These are phyloP conservation scores for Sycophila texana DNA, from an alignment of 2,888 invertebrate genomes.

Conservation along the genomic window DNA sequence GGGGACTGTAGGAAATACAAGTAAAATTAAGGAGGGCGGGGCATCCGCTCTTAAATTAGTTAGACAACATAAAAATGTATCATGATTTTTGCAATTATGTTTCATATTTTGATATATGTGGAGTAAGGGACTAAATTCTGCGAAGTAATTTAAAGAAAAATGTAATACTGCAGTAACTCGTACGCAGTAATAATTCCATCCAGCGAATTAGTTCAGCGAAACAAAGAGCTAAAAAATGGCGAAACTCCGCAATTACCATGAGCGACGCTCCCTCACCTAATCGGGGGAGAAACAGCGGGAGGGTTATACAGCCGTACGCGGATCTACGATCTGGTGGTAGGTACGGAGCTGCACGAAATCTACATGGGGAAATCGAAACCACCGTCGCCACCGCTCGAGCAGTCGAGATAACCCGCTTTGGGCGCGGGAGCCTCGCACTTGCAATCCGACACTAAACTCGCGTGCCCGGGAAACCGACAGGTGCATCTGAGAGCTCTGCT, in stretches of 20 bases:
- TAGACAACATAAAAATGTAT: too few species aligned
- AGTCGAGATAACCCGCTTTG: neutral
- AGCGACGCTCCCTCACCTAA: neutral
- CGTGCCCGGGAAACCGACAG: too few species aligned
- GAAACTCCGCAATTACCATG: neutral
- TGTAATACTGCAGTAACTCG: neutral
- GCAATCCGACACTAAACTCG: conserved; percentile 3
- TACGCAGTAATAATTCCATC: neutral
- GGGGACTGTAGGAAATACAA: too few species aligned
- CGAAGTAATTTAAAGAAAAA: neutral
- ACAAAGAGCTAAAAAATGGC: neutral
- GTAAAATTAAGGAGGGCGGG: too few species aligned
- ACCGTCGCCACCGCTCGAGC: neutral
- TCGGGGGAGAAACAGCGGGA: neutral
- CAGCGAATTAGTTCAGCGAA: neutral
- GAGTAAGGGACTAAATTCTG: neutral
- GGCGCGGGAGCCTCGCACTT: too few species aligned
- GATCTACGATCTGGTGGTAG: conserved; percentile 53
- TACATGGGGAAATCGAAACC: conserved; percentile 48
- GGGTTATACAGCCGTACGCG: neutral
- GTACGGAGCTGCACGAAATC: conserved; percentile 60
- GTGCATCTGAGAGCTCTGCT: too few species aligned
- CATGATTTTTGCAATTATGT: too few species aligned
- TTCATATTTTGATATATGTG: neutral
- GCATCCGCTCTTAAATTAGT: too few species aligned